Evolutionary conservation across 2,888 invertebrate species (phyloP), one percentile per base, ranked within the genome.

Genomic region (Neocrepidodera transversa): DNA sequence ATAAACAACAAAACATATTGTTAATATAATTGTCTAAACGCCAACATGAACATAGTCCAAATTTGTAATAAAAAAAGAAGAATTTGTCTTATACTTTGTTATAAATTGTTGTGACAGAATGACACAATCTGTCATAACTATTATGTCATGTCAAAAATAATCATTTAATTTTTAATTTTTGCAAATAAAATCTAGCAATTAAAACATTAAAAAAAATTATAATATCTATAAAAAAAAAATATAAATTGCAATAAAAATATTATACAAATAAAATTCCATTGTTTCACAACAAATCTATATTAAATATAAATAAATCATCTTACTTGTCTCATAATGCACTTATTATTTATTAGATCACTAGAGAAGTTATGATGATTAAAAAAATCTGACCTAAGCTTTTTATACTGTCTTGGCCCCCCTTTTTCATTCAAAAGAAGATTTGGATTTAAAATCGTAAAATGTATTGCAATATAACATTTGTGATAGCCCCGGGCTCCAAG

Each of bases 251-350:
- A 40, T 5, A n/a, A 42, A 42, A 8, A 20, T n/a, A n/a, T n/a
- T n/a, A 30, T 6, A 30, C 8, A 30, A 30, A n/a, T 30, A 23
- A 23, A 23, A 2, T 35, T 11, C 2, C 2, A 35, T 35, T 32
- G n/a, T 36, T 36, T 36, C 13, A 13, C 2, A 36, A 36, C 7
- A 5, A 3, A 14, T 36, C 7, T 36, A 11, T 2, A 23, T 8
- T 36, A 36, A 36, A 36, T 13, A 11, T 3, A 14, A 36, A 14
- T 3, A 36, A 1, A 14, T 14, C 2, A 36, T 23, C 63, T 68
- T 64, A 68, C 68, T 63, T 55, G 62, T 61, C 56, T 68, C 68
- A 68, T 68, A 54, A 43, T 64, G 60, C 48, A 36, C 55, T 54
- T 17, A 45, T 36, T 32, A 49, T 42, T 59, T 54, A 58, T 63